phyloP scores from a whole-genome alignment of 2,888 invertebrate genomes.

The Rhogogaster chlorosoma region DNA sequence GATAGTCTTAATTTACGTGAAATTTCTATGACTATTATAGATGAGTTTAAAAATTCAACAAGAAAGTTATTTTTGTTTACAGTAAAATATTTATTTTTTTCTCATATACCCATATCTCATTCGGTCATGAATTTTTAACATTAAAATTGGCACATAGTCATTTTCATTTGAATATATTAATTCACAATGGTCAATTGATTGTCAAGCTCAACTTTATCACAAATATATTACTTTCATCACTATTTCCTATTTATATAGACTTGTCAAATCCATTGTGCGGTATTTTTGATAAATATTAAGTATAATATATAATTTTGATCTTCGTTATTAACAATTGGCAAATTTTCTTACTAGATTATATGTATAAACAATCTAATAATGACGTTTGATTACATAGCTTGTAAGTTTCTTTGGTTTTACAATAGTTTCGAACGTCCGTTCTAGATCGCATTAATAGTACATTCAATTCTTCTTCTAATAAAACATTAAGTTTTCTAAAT shows the following conservation, averaged over 20 bases:
- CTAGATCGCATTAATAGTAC: background rate
- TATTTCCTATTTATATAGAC: slow-evolving; percentile 16
- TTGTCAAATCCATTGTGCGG: background rate
- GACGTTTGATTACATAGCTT: background rate
- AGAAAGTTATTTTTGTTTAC: background rate
- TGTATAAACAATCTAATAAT: background rate
- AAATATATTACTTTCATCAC: slow-evolving; percentile 7
- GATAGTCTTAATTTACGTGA: background rate
- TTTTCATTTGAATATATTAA: slow-evolving; percentile 1
- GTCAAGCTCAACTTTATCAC: slow-evolving; percentile 12
- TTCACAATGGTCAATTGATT: background rate
- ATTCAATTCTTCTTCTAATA: background rate
- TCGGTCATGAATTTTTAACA: background rate
- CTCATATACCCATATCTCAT: background rate
- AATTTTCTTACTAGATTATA: background rate
- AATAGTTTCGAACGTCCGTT: background rate
- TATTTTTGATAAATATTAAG: background rate
- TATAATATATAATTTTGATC: background rate
- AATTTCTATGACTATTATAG: background rate
- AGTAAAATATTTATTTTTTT: slow-evolving; percentile 24
- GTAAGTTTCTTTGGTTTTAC: background rate
- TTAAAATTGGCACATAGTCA: slow-evolving; percentile 24
- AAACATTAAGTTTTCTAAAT: background rate
- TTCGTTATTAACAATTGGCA: background rate
- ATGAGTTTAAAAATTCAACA: background rate